Percentiles rank a stretch among this genome's conserved stretches.
phyloP scores from a whole-genome alignment of 2,113 vertebrate genomes.

The Eublepharis macularius region DNA sequence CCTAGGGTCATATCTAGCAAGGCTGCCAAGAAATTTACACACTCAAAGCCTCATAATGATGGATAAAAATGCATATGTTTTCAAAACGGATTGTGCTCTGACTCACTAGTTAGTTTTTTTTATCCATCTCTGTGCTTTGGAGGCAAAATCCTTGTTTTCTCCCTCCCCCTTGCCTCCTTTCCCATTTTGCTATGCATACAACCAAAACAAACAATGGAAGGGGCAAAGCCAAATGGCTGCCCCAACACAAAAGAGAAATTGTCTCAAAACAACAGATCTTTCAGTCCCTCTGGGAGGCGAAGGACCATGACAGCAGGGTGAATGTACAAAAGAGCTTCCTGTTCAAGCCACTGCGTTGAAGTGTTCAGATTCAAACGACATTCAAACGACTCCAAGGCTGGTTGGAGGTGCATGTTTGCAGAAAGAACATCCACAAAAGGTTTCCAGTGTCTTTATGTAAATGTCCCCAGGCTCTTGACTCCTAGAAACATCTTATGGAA shows the following conservation, averaged over 20 bases:
- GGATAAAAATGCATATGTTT: constrained; percentile 42
- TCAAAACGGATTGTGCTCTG: constrained; percentile 53
- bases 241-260: constrained; percentile 86
- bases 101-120: constrained; percentile 59
- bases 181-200: constrained; percentile 50
- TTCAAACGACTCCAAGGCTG: constrained; percentile 70
- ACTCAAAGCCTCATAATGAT: constrained; percentile 22
- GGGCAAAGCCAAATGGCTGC: constrained; percentile 80
- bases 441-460: constrained; percentile 64
- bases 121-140: constrained; percentile 59
- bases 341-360: constrained; percentile 64
- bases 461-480: constrained; percentile 54
- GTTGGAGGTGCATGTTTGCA: constrained; percentile 70
- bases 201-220: constrained; percentile 77
- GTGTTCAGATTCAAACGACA: constrained; percentile 78
- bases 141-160: constrained; percentile 60
- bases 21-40: fast-evolving
- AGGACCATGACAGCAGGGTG: constrained; percentile 75
- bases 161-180: background rate
- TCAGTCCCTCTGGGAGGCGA: constrained; percentile 75
- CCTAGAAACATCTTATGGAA: constrained; percentile 4
- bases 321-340: constrained; percentile 84
- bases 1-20: background rate
- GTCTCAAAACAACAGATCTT: constrained; percentile 83
- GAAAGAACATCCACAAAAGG: constrained; percentile 65